Percentiles rank a stretch among this genome's conserved stretches.
phyloP scores from a whole-genome alignment of 2,888 invertebrate species.

The Lasioglossum villosulum region DNA sequence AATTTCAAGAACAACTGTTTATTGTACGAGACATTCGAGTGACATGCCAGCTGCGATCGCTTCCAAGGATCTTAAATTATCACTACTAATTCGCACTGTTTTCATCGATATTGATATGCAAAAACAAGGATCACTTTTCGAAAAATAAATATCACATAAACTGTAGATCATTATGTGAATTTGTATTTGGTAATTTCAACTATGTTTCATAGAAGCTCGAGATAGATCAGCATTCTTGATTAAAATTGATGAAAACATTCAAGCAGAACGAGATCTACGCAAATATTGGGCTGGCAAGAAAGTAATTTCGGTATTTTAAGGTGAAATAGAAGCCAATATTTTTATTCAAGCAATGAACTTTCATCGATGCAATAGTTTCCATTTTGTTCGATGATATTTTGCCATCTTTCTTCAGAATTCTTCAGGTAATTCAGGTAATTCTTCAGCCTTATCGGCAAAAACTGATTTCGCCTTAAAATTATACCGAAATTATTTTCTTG shows the following conservation, averaged over 20 bases:
- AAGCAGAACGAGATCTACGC: background rate
- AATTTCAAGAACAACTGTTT: constrained; percentile 33
- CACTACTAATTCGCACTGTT: background rate
- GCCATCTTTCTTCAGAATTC: no score
- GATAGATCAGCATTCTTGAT: background rate
- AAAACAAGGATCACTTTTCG: background rate
- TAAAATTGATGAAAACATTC: background rate
- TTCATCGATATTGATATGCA: background rate
- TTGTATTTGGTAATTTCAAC: background rate
- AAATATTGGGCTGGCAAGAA: background rate
- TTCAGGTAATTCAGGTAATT: no score
- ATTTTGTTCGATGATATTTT: no score
- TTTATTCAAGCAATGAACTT: no score
- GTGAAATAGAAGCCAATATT: no score
- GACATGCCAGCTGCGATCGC: constrained; percentile 27
- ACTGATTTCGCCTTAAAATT: no score
- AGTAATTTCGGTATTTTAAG: no score
- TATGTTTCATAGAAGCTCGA: no score
- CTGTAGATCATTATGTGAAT: background rate
- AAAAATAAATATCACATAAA: background rate
- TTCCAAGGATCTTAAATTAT: constrained; percentile 29
- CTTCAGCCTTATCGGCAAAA: no score
- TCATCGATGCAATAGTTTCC: no score
- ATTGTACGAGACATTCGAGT: background rate
- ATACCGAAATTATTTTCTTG: no score